Base-by-base conservation (phyloP, 2,797 vertebrate genomes). In the Crypturellus tataupa region DNA sequence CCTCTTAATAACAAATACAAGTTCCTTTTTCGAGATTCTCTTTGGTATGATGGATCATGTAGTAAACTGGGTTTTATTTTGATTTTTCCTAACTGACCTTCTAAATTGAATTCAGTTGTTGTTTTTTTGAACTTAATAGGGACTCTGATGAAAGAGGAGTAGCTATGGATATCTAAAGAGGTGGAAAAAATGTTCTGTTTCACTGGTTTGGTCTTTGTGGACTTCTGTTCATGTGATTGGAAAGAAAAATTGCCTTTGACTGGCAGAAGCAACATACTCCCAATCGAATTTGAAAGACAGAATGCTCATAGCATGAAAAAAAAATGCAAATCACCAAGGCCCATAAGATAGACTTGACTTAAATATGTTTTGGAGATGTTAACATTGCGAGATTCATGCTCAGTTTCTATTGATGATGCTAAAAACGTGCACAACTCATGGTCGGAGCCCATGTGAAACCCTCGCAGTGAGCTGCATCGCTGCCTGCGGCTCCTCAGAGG, bases 111-210 rank as follows among this genome's bases (percentile, higher is more conserved):
- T 77, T 70, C 18, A 33, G 76, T 95, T 91, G 64, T 80, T 91
- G 93, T 95, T 95, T 90, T 56, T 88, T 56, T 94, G 59, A 80
- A 69, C 9, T 56, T 85, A 89, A 87, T 14, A 80, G 35, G 31
- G 60, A 24, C 75, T 78, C 33, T 9, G 5, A 31, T 93, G 72
- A 80, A 85, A 65, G 68, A 87, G 80, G 69, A 60, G 47, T 68
- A 65, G 47, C 7, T 6, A 7, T 76, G 27, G 49, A 73, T 85
- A 27, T 35, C 63, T 42, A 67, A 94, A 87, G 18, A 77, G 62
- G 59, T 20, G 63, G 27, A 42, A 77, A 65, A 87, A 75, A 62
- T 4, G 5, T 27, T 11, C 80, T 13, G 17, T 89, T 82, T 83
- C 59, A 73, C 44, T 21, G 72, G 75, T 37, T 15, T 64, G 33